phyloP scores from a whole-genome alignment of 37 sponge, comb jelly and placozoan genomes.

The Mnemiopsis leidyi region DNA sequence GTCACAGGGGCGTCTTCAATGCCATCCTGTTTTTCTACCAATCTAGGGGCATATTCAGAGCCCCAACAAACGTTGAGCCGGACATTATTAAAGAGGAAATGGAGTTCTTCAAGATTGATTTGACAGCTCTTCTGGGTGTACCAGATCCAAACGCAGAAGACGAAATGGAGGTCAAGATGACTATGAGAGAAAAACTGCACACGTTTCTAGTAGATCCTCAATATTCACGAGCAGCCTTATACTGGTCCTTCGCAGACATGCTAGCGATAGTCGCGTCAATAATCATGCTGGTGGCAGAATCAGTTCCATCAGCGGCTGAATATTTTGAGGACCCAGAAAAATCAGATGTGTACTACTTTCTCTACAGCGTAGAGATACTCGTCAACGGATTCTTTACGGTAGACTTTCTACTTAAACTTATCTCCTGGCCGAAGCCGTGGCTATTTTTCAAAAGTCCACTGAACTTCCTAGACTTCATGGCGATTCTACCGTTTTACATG shows the following conservation, averaged over 20 bases:
- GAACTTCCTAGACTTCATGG: constrained; percentile 54
- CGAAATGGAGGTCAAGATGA: background rate
- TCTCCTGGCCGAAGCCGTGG: constrained; percentile 61
- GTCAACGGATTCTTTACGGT: constrained; percentile 58
- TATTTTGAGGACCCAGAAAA: background rate
- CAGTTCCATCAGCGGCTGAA: background rate
- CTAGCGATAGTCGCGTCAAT: constrained; percentile 26
- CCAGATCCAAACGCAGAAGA: background rate
- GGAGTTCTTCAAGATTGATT: constrained; percentile 55
- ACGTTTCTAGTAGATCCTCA: constrained; percentile 17
- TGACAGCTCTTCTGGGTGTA: background rate
- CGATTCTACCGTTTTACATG: constrained; percentile 59
- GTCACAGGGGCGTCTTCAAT: constrained; percentile 60
- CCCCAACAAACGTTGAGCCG: constrained; percentile 34
- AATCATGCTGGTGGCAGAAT: constrained; percentile 49
- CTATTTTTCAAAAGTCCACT: constrained; percentile 61
- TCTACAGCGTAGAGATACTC: constrained; percentile 36
- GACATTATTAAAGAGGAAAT: constrained; percentile 45
- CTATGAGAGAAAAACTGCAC: constrained; percentile 42
- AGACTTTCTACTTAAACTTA: constrained; percentile 40
- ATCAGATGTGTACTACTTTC: constrained; percentile 41
- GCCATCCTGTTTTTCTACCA: constrained; percentile 58
- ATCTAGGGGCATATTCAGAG: constrained; percentile 26
- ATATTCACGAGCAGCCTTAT: constrained; percentile 3
- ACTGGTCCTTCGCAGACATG: constrained; percentile 62